Evolutionary conservation across 1,140 invertebrate species (phyloP).

Genomic region (Nephotettix cincticeps): DNA sequence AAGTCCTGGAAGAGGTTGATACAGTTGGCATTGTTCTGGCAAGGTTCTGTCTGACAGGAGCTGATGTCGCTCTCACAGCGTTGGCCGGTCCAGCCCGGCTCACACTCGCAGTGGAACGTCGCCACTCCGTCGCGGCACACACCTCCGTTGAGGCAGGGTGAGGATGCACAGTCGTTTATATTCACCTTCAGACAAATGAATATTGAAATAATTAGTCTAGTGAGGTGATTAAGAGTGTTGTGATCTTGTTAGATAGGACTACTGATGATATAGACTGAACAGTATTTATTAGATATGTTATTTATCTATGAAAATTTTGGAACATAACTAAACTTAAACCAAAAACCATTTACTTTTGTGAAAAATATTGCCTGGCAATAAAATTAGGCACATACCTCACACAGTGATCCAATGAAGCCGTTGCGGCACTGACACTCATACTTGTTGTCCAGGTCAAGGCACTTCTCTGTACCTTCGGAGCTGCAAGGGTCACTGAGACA

Average conservation of each 20-base stretch:
- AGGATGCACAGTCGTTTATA: constrained; percentile 85
- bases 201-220: too few species aligned
- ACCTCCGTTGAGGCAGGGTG: constrained; percentile 86
- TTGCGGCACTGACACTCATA: constrained; percentile 87
- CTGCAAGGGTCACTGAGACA: constrained; percentile 90
- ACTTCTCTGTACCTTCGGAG: constrained; percentile 81
- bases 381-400: constrained; percentile 70
- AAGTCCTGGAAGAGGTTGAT: constrained; percentile 93
- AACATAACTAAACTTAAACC: too few species aligned
- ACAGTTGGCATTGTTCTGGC: constrained; percentile 90
- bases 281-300: too few species aligned
- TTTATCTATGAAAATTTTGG: too few species aligned
- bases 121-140: constrained; percentile 86
- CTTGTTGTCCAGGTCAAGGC: constrained; percentile 85
- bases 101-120: constrained; percentile 80
- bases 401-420: constrained; percentile 83
- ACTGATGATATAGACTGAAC: too few species aligned
- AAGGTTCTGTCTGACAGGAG: constrained; percentile 80
- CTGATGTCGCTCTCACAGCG: constrained; percentile 87
- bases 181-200: constrained; percentile 53
- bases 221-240: too few species aligned
- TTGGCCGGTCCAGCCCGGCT: constrained; percentile 84
- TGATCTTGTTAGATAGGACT: too few species aligned
- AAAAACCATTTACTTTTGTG: too few species aligned
- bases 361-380: too few species aligned